A percentile compares a stretch with the other conserved stretches of the same genome.
Evolutionary conservation across 2,888 invertebrate species (phyloP).

Genomic region (Lucinisca nassula): DNA sequence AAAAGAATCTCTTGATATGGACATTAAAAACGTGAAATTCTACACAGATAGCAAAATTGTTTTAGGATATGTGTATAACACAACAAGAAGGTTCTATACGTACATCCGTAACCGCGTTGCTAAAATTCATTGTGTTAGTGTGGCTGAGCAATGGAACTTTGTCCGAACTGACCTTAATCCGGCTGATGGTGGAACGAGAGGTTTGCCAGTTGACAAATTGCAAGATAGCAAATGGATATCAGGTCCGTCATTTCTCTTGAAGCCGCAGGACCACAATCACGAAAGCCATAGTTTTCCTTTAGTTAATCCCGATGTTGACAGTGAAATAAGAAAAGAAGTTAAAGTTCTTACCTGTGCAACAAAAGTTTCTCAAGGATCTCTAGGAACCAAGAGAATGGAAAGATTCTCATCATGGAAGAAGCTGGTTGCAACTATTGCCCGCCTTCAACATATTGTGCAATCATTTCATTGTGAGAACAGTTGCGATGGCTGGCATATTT

Average conservation of each 20-base stretch:
- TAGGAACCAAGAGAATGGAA: not conserved
- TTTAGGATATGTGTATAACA: conserved; percentile 60
- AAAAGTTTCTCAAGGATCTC: not conserved
- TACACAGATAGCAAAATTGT: conserved; percentile 67
- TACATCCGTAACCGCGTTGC: conserved; percentile 66
- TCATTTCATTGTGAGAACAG: not conserved
- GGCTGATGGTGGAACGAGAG: conserved; percentile 55
- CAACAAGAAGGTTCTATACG: conserved; percentile 55
- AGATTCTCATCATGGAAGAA: conserved; percentile 32
- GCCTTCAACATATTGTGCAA: conserved; percentile 37
- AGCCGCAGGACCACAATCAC: not conserved
- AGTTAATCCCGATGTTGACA: conserved; percentile 38
- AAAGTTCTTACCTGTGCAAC: not conserved
- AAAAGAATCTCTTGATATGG: conserved; percentile 20
- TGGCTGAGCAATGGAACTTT: conserved; percentile 59
- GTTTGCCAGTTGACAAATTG: not conserved
- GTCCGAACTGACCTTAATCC: conserved; percentile 54
- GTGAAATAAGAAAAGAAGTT: conserved; percentile 38
- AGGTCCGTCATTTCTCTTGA: conserved; percentile 25
- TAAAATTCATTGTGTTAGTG: conserved; percentile 25
- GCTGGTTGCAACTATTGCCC: conserved; percentile 27
- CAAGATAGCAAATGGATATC: conserved; percentile 43
- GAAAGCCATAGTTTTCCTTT: conserved; percentile 12
- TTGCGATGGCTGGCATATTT: conserved; percentile 35
- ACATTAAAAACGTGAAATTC: conserved; percentile 16